Conservation (phyloP, 92 coral and sea anemone species). For the Palythoa grandiflora region DNA sequence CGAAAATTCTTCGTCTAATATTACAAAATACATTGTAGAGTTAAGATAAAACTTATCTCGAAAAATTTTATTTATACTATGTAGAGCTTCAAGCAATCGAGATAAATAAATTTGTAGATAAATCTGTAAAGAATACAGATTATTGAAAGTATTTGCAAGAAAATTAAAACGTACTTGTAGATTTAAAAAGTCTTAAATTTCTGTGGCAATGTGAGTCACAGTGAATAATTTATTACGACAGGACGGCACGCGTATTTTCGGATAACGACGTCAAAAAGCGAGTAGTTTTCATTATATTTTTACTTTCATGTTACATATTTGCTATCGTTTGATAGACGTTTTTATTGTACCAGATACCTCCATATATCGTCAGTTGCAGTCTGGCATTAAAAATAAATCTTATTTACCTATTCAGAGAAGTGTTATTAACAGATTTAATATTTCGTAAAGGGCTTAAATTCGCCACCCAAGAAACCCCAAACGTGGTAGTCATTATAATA, state of each 20-base stretch:
- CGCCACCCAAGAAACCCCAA: too few species aligned
- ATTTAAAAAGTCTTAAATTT: slow-evolving; percentile 15
- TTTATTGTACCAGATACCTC: slow-evolving; percentile 84
- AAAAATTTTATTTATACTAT: slow-evolving; percentile 37
- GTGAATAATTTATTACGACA: slow-evolving; percentile 75
- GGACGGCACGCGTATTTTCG: slow-evolving; percentile 69
- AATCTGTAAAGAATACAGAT: slow-evolving; percentile 31
- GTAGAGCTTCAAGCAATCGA: slow-evolving; percentile 50
- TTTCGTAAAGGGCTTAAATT: too few species aligned
- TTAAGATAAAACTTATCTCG: slow-evolving; percentile 32
- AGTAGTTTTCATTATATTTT: slow-evolving; percentile 80
- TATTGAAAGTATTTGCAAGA: slow-evolving; percentile 45
- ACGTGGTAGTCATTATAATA: too few species aligned
- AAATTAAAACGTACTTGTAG: slow-evolving; percentile 42
- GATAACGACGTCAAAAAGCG: slow-evolving; percentile 60
- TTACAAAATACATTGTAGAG: slow-evolving; percentile 15
- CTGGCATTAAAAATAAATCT: slow-evolving; percentile 80
- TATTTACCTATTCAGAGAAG: slow-evolving; percentile 77
- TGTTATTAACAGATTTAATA: background rate
- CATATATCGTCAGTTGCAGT: slow-evolving; percentile 42
- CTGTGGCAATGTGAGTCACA: slow-evolving; percentile 59
- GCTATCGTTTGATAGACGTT: slow-evolving; percentile 92
- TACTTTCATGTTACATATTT: slow-evolving; percentile 78
- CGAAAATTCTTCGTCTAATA: slow-evolving; percentile 5
- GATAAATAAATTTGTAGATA: slow-evolving; percentile 47